Base-by-base conservation (phyloP, 2,888 invertebrate species). In the Conops quadrifasciatus region DNA sequence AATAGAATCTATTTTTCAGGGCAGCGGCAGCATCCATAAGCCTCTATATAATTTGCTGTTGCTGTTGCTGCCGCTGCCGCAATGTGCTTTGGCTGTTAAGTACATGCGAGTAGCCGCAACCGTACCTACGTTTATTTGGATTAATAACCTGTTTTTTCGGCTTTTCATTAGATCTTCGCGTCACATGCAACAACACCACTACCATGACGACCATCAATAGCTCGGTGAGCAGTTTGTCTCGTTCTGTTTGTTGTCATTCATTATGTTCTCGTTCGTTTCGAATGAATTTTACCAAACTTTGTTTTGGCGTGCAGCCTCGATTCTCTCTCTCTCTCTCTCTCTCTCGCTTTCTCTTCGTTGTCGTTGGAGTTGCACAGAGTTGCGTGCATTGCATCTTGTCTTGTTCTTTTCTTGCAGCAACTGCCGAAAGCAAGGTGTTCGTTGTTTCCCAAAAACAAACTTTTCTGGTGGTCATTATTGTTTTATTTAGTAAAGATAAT, bases 401-500 rank as follows among this genome's bases (percentile, higher is more conserved):
- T 13, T 19, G 36, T 56, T 21, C n/a, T 28, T 56, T 66, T 43
- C 28, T n/a, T 67, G 36, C 45, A 45, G 58, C 67, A 45, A 26
- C 58, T 58, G 26, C 19, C 53, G 30, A 36, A 36, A 9, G 36
- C 66, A 58, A 58, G 58, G 58, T 58, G 28, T 28, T 68, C 28
- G n/a, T n/a, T n/a, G n/a, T n/a, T 68, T 51, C 59, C 66, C 63
- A 45, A 45, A 63, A 24, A 47, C 24, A 63, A 63, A 24, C 63
- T 47, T 45, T 9, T 36, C 36, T 36, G 4, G 9, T 36, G 36
- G 21, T 19, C 11, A 26, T 21, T 65, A 53, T 30, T 53, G 36
- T 11, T 28, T 64, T 64, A 47, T 49, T 26, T 7, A 49, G n/a
- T 24, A n/a, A n/a, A n/a, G n/a, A n/a, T 64, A 36, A 60, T 60